A percentile compares a stretch with the other conserved stretches of the same genome.
phyloP scores from a whole-genome alignment of 1,140 invertebrate species.

The Drosophila mojavensis region DNA sequence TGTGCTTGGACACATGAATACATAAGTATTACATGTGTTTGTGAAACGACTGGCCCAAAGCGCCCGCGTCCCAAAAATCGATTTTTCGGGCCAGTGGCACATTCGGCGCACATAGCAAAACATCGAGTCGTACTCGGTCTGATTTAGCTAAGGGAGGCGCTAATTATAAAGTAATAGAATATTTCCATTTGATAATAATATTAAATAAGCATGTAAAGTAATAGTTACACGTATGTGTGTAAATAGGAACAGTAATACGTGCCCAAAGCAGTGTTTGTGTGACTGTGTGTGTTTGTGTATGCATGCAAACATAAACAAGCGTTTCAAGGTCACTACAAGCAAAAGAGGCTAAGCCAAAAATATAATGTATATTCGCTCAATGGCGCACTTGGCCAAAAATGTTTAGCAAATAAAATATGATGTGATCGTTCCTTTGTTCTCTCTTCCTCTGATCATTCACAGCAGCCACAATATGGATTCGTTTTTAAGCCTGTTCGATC shows the following conservation, averaged over 20 bases:
- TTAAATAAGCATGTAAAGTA: neutral
- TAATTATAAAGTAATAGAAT: neutral
- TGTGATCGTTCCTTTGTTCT: slow-evolving; percentile 1
- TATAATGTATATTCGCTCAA: slow-evolving; percentile 30
- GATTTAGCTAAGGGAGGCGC: neutral
- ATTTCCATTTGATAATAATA: slow-evolving; percentile 17
- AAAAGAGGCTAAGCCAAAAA: slow-evolving; percentile 58
- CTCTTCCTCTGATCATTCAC: neutral
- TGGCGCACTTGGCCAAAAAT: slow-evolving; percentile 59
- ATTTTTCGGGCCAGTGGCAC: slow-evolving; percentile 69
- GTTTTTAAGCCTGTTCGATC: slow-evolving; percentile 92
- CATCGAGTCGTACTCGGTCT: slow-evolving; percentile 5
- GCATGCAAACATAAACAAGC: slow-evolving; percentile 65
- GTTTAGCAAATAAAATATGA: slow-evolving; percentile 15
- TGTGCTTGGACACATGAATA: neutral
- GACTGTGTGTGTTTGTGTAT: neutral
- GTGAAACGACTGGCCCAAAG: slow-evolving; percentile 56
- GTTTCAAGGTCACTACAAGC: slow-evolving; percentile 73
- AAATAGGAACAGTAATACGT: neutral
- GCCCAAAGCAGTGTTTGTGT: neutral
- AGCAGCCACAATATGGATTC: slow-evolving; percentile 56
- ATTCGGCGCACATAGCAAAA: slow-evolving; percentile 45
- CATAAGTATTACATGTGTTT: slow-evolving; percentile 9
- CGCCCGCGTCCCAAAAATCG: slow-evolving; percentile 67
- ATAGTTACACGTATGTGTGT: neutral